These are phyloP conservation scores for Apamea crenata DNA, from an alignment of 2,888 invertebrate genomes.

Conservation along the genomic window DNA sequence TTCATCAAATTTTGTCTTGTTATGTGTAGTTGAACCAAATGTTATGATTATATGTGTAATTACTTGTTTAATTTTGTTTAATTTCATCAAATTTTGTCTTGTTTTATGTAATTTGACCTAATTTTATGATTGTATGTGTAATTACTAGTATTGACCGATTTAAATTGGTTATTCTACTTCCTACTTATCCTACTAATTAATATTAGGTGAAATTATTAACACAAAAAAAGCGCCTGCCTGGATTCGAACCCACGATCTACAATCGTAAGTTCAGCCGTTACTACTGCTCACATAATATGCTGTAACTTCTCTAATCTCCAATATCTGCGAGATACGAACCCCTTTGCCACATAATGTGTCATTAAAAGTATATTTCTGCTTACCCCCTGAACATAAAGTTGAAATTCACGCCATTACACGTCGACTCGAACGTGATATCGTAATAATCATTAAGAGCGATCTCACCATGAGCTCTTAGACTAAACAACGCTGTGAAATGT, in stretches of 20 bases:
- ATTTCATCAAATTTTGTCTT: neutral
- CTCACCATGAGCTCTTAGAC: slow-evolving; percentile 26
- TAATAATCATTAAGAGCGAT: slow-evolving; percentile 55
- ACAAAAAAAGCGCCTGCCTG: too few species aligned
- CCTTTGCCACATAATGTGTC: slow-evolving; percentile 9
- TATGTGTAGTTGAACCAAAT: too few species aligned
- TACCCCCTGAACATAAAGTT: slow-evolving; percentile 16
- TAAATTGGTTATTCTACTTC: too few species aligned
- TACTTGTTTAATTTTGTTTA: neutral
- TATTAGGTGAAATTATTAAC: too few species aligned
- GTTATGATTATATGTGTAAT: too few species aligned
- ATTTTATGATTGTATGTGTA: too few species aligned
- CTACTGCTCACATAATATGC: too few species aligned
- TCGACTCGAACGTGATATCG: slow-evolving; percentile 42
- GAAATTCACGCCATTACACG: slow-evolving; percentile 45
- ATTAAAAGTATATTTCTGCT: slow-evolving; percentile 36
- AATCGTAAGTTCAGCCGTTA: too few species aligned
- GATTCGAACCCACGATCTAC: too few species aligned
- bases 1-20: too few species aligned
- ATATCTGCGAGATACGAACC: slow-evolving; percentile 28
- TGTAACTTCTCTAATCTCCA: slow-evolving; percentile 1
- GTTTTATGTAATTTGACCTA: neutral
- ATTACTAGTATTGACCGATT: neutral
- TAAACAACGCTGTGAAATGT: neutral
- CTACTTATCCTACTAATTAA: too few species aligned